phyloP scores from a whole-genome alignment of 2,888 invertebrate genomes.

The Diaphora mendica region DNA sequence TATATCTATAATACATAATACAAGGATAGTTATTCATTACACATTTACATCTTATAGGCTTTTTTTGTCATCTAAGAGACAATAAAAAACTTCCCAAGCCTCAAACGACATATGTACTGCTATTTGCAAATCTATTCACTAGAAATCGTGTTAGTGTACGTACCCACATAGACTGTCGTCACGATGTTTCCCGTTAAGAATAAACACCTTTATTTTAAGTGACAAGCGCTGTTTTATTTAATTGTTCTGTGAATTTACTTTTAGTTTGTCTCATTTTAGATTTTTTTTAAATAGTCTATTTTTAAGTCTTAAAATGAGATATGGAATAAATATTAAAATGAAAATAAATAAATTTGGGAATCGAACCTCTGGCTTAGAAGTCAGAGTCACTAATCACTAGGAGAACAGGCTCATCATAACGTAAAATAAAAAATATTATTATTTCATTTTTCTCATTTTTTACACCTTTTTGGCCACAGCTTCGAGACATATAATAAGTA shows the following conservation, averaged over 20 bases:
- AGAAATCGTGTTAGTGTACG: conserved; percentile 14
- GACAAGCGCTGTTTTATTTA: conserved; percentile 1
- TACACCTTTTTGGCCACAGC: too few relatives aligned
- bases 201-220: conserved; percentile 26
- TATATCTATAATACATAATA: too few relatives aligned
- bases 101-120: neutral
- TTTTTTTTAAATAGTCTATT: too few relatives aligned
- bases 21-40: too few relatives aligned
- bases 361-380: too few relatives aligned
- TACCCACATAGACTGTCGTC: conserved; percentile 14
- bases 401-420: too few relatives aligned
- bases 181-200: conserved; percentile 29
- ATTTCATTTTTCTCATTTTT: too few relatives aligned
- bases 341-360: too few relatives aligned
- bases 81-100: neutral
- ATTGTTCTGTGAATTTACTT: conserved; percentile 3
- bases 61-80: neutral
- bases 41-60: neutral
- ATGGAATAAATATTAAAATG: too few relatives aligned
- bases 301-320: neutral
- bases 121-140: conserved; percentile 16
- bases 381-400: too few relatives aligned
- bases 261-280: neutral
- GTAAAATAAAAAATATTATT: too few relatives aligned
- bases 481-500: too few relatives aligned